Evolutionary conservation across 1,140 invertebrate species (phyloP).

Genomic region (Habropoda laboriosa): DNA sequence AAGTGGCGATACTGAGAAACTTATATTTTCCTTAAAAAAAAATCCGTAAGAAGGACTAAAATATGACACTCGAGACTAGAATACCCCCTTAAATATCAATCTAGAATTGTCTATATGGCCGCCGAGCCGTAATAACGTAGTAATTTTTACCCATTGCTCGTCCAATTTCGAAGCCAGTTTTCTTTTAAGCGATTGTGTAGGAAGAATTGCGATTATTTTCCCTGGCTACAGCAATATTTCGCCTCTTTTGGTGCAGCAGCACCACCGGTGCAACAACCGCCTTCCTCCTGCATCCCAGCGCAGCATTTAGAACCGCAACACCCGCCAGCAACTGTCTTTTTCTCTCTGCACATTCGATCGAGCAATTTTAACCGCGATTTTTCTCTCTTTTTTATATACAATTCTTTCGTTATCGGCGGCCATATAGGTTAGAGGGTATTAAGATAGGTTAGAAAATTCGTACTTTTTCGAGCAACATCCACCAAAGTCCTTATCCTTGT

Average conservation of each 20-base stretch:
- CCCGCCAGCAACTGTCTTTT: slow-evolving; percentile 55
- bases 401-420: slow-evolving; percentile 35
- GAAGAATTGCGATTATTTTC: slow-evolving; percentile 40
- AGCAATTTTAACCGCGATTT: slow-evolving; percentile 39
- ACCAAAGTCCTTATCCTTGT: slow-evolving; percentile 56
- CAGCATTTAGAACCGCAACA: slow-evolving; percentile 71
- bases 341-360: slow-evolving; percentile 66
- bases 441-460: no score
- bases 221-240: slow-evolving; percentile 62
- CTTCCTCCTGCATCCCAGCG: slow-evolving; percentile 58
- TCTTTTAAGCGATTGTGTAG: neutral
- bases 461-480: slow-evolving; percentile 71
- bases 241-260: slow-evolving; percentile 21
- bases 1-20: no score
- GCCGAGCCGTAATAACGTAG: neutral
- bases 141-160: slow-evolving; percentile 42
- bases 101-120: slow-evolving; percentile 52
- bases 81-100: no score
- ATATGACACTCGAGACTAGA: no score
- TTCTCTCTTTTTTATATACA: neutral
- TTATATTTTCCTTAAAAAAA: no score
- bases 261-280: slow-evolving; percentile 61
- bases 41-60: no score
- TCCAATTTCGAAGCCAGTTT: neutral
- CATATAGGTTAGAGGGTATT: no score